Evolutionary conservation across 2,797 vertebrate genomes (phyloP), one percentile per base, ranked within the genome.

Genomic region (Arremon brunneinucha): DNA sequence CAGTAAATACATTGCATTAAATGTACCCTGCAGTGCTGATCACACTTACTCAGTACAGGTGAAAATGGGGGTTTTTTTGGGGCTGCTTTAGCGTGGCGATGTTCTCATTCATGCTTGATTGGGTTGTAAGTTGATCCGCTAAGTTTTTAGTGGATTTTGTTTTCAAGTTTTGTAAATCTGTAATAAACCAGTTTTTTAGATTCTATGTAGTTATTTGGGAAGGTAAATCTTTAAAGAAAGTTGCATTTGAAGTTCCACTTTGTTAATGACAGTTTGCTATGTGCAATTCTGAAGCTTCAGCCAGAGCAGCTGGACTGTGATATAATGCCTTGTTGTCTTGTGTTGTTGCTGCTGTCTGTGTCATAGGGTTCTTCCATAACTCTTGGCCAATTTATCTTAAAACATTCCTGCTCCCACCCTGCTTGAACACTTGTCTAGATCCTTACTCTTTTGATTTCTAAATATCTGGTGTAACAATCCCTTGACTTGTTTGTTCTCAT

Each of bases 71-170:
- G 1, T 5, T 71, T 28, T 8, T 44, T 8, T 34, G 17, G 41
- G 27, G 28, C 12, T 43, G 23, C 17, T 63, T 35, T 62, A 1
- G 4, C 23, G 0, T 0, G 1, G 27, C 0, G 5, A 5, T 9
- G 0, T 56, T 83, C 27, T 12, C 46, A 13, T 52, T 64, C 23
- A 17, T 39, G 39, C 55, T 16, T 21, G 34, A 1, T 15, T 14
- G 16, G 2, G 7, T 8, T 78, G 60, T 53, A 68, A 64, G 11
- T 50, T 71, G 70, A 2, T 64, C 59, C 0, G 3, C 34, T 11
- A 12, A 34, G 34, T 44, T 77, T 59, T 67, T 14, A 43, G 24
- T 34, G 44, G 21, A 10, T 59, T 87, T 82, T 37, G 20, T 43
- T 59, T 70, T 68, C 9, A 37, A 32, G 41, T 53, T 79, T 47